These are phyloP conservation scores for Diarsia brunnea DNA, from an alignment of 2,888 invertebrate genomes.

Conservation along the genomic window DNA sequence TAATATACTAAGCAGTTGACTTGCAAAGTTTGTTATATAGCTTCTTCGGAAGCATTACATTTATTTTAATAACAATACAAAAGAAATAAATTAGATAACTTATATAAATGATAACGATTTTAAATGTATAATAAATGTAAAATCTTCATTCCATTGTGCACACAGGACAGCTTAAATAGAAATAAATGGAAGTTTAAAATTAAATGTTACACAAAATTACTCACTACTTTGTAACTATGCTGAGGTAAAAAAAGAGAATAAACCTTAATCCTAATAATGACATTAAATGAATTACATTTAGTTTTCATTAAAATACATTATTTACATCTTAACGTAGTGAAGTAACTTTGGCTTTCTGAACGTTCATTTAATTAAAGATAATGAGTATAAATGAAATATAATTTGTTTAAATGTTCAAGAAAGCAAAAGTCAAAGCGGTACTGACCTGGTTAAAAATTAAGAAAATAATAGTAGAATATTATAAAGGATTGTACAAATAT, in stretches of 20 bases:
- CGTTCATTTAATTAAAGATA: conserved; percentile 79
- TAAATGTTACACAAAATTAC: conserved; percentile 68
- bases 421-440: conserved; percentile 75
- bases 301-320: conserved; percentile 82
- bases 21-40: conserved; percentile 68
- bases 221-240: conserved; percentile 75
- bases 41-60: conserved; percentile 69
- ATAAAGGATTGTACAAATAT: conserved; percentile 80
- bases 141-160: conserved; percentile 80
- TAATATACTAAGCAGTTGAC: conserved; percentile 74
- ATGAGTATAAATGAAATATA: conserved; percentile 84
- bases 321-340: conserved; percentile 83
- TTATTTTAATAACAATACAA: conserved; percentile 80
- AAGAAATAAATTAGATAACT: conserved; percentile 80
- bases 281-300: conserved; percentile 82
- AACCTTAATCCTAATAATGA: conserved; percentile 80
- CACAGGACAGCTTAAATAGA: conserved; percentile 76
- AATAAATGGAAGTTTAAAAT: conserved; percentile 65
- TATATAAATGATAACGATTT: conserved; percentile 77
- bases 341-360: conserved; percentile 87
- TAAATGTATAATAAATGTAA: conserved; percentile 71
- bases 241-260: conserved; percentile 86
- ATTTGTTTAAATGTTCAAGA: conserved; percentile 68
- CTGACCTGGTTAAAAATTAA: conserved; percentile 78
- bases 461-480: conserved; percentile 62